Evolutionary conservation across 1,140 invertebrate species (phyloP).

Genomic region (Archivesica marissinica): DNA sequence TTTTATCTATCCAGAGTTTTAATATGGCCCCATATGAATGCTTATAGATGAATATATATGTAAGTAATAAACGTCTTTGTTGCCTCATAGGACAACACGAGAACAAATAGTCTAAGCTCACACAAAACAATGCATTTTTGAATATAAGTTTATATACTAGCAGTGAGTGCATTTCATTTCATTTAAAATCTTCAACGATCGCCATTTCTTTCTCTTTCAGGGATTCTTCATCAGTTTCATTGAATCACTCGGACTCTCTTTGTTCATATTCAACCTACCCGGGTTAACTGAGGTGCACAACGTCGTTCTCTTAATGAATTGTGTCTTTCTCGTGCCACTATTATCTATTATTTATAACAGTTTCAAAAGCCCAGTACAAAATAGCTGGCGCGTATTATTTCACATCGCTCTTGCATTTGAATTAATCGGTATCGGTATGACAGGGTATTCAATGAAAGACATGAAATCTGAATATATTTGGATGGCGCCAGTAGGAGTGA

Average conservation of each 20-base stretch:
- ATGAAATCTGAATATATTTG: background rate
- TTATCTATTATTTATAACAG: background rate
- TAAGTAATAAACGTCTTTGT: no score
- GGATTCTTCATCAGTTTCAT: slow-evolving; percentile 40
- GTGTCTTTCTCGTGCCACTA: slow-evolving; percentile 53
- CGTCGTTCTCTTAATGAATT: slow-evolving; percentile 30
- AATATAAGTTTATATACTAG: no score
- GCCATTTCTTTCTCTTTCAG: slow-evolving; percentile 36
- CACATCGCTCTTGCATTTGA: background rate
- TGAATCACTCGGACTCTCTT: slow-evolving; percentile 60
- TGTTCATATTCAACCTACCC: slow-evolving; percentile 57
- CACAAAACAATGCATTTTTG: no score
- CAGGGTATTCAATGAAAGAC: background rate
- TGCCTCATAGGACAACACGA: no score
- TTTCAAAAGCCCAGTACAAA: background rate
- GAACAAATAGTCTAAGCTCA: no score
- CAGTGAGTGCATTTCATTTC: background rate
- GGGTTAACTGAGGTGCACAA: background rate
- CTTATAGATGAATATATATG: no score
- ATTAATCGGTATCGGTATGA: background rate
- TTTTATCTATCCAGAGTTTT: no score
- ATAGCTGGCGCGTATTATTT: background rate
- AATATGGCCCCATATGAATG: no score
- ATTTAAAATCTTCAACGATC: background rate
- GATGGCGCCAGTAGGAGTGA: background rate